phyloP scores from a whole-genome alignment of 2,797 vertebrate species.

The Manis crassicaudata region DNA sequence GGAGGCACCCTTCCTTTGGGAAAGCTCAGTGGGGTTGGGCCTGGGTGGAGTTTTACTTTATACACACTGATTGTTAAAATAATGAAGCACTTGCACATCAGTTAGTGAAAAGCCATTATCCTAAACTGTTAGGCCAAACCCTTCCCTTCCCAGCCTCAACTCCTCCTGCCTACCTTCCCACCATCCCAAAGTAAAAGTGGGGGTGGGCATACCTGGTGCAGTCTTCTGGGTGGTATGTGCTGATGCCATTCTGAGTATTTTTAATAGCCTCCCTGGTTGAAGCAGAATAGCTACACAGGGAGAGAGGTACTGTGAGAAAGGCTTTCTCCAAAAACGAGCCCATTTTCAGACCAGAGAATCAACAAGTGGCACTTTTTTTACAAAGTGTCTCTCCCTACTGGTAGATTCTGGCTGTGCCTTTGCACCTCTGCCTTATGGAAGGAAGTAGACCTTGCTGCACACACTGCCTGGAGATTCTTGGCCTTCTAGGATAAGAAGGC shows the following conservation, averaged over 20 bases:
- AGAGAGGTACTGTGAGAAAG: background rate
- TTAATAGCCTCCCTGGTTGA: conserved; percentile 3
- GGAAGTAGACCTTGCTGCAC: background rate
- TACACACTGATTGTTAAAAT: background rate
- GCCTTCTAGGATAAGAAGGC: background rate
- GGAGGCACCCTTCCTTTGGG: background rate
- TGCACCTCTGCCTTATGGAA: background rate
- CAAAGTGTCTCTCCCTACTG: background rate
- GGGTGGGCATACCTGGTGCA: no score
- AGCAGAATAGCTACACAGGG: background rate
- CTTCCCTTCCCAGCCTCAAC: background rate
- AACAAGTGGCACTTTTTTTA: background rate
- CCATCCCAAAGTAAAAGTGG: background rate
- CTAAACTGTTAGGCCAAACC: background rate
- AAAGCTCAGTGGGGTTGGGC: background rate
- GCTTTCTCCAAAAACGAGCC: background rate
- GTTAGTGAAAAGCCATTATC: background rate
- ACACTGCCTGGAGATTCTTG: background rate
- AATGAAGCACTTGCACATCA: background rate
- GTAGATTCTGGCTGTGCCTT: background rate
- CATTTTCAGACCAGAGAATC: background rate
- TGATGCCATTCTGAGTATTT: background rate
- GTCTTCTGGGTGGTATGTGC: background rate
- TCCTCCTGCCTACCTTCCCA: background rate
- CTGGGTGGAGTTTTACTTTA: background rate